phyloP scores from a whole-genome alignment of 2,113 vertebrate species.

The Haliaeetus leucogaster region DNA sequence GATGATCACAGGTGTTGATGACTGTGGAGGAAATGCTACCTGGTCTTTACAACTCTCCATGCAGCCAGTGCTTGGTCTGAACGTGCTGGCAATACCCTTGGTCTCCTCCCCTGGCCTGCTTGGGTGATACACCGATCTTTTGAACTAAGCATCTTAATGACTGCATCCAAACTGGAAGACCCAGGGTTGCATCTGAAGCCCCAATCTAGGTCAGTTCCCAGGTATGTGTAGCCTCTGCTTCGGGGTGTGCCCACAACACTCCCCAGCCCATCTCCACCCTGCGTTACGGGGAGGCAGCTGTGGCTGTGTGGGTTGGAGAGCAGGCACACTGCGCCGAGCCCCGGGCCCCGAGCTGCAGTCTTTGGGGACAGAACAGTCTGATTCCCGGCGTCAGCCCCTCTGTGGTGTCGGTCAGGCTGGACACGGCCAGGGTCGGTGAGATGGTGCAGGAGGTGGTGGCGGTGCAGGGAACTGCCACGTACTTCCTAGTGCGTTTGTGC shows the following conservation, averaged over 20 bases:
- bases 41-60: neutral
- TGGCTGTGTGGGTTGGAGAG: neutral
- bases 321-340: accelerated
- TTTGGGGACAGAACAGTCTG: too few species aligned
- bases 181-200: neutral
- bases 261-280: neutral
- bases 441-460: neutral
- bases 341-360: accelerated
- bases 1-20: neutral
- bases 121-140: neutral
- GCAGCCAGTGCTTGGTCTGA: neutral
- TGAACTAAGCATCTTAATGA: neutral
- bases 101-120: neutral
- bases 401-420: neutral
- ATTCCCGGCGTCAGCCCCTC: neutral
- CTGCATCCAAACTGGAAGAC: neutral
- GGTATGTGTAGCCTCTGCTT: accelerated
- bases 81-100: neutral
- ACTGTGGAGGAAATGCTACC: neutral
- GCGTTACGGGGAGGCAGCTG: accelerated
- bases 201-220: neutral
- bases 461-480: accelerated
- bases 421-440: neutral
- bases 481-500: neutral
- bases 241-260: accelerated